Conservation (phyloP, 2,888 invertebrate species). For the Brachyptera risi region DNA sequence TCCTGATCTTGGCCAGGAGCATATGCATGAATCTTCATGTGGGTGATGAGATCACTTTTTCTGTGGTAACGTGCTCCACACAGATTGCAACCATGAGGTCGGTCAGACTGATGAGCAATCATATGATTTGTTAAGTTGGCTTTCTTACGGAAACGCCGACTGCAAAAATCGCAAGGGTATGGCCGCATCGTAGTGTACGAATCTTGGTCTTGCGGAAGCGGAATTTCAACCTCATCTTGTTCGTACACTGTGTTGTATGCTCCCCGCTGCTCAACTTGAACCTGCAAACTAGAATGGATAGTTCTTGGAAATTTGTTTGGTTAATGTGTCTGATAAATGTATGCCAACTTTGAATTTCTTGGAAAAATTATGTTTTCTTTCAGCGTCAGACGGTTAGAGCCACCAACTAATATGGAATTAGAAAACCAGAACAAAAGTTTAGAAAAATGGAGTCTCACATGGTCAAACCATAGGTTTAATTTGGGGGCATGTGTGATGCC, state of each 20-base stretch:
- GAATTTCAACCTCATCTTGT: constrained; percentile 64
- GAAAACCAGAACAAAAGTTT: too few relatives aligned
- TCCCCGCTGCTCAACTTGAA: constrained; percentile 12
- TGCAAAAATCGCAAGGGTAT: constrained; percentile 84
- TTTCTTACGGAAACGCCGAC: constrained; percentile 77
- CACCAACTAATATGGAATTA: too few relatives aligned
- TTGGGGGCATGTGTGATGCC: too few relatives aligned
- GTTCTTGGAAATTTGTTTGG: background rate
- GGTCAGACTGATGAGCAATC: constrained; percentile 80
- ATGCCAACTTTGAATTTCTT: constrained; percentile 1
- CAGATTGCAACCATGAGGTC: constrained; percentile 76
- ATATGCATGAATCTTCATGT: constrained; percentile 75
- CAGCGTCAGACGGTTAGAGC: too few relatives aligned
- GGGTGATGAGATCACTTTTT: constrained; percentile 76
- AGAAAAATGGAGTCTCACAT: too few relatives aligned
- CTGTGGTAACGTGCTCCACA: constrained; percentile 77
- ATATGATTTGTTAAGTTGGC: constrained; percentile 81
- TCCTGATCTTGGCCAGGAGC: constrained; percentile 54
- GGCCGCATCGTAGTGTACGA: constrained; percentile 72
- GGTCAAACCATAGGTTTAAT: too few relatives aligned
- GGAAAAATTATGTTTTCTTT: too few relatives aligned
- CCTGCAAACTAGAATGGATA: constrained; percentile 23
- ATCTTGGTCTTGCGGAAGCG: constrained; percentile 68
- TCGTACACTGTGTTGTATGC: constrained; percentile 20
- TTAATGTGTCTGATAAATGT: background rate